Percentiles rank a stretch among this genome's conserved stretches.
These are phyloP conservation scores for Spinibarbus caldwelli DNA, from an alignment of 2,797 vertebrate genomes.

Conservation along the genomic window DNA sequence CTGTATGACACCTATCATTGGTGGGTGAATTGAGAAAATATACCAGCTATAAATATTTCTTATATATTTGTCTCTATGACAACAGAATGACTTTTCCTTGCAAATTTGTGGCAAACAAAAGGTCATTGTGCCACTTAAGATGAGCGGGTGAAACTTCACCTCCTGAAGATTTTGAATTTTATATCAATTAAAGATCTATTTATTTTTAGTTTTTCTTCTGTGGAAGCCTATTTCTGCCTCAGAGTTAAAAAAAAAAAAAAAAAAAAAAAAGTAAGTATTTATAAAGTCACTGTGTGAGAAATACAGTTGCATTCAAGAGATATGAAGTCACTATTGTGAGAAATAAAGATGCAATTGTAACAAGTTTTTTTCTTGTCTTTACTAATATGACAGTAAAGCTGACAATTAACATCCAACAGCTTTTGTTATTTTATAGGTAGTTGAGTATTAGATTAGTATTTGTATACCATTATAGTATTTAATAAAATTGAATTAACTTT, in stretches of 20 bases:
- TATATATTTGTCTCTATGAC: slow-evolving; percentile 8
- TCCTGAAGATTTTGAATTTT: not conserved
- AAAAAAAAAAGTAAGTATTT: not conserved
- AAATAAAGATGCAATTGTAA: not conserved
- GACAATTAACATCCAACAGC: not conserved
- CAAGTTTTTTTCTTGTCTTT: not conserved
- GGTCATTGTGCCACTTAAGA: not conserved
- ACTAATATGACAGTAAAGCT: not conserved
- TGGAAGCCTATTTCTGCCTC: not conserved
- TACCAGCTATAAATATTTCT: not conserved
- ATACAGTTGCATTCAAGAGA: not conserved
- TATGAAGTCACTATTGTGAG: not conserved
- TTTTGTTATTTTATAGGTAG: not conserved
- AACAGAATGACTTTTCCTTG: not conserved
- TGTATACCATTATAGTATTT: not conserved
- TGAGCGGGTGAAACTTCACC: not conserved
- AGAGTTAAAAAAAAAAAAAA: not conserved
- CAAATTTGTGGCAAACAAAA: slow-evolving; percentile 6
- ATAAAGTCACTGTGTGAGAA: not conserved
- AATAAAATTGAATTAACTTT: not conserved
- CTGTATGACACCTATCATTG: not conserved
- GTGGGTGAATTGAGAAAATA: not conserved
- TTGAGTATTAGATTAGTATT: not conserved
- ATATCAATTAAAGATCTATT: not conserved
- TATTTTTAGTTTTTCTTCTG: not conserved